Evolutionary conservation across 1,140 invertebrate genomes (phyloP), one percentile per base, ranked within the genome.

Genomic region (Amyelois transitella): DNA sequence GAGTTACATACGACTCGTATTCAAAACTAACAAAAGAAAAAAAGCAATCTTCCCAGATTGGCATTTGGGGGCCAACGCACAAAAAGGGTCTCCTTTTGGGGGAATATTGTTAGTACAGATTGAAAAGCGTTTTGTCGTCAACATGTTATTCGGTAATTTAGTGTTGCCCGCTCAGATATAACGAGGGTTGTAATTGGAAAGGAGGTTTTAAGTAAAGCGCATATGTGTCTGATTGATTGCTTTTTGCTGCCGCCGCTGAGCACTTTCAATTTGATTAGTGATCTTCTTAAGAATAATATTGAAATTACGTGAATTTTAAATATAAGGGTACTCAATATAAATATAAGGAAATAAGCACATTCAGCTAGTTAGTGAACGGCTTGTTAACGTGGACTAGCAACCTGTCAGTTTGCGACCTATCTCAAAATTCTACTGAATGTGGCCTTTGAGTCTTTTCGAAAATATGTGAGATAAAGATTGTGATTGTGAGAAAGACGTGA

Each of bases 21-120:
- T 86, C 75, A 86, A 82, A 84, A 86, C 75, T 76, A 72, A 86
- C 83, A 86, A 86, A 86, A 81, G 83, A 83, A 85, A 86, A 86
- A 86, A 86, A 86, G 81, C 81, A 86, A 86, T 86, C 83, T 83
- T 69, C 64, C 52, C 70, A 84, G 77, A 84, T 84, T 84, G 81
- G 81, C 81, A 84, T 82, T 84, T 81, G 78, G 77, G 78, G 75
- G 74, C 59, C 66, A 70, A 50, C 57, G 57, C 59, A 78, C 74
- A 82, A 86, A 83, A 79, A 75, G 68, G 69, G 64, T 69, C 68
- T 71, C 71, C 73, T 77, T 83, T 81, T 71, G 56, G 73, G 79
- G 77, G 75, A 73, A 80, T 78, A 80, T 81, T 85, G 77, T 81
- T 79, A 79, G 76, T 67, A 62, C 58, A 75, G 79, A 79, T 81